Evolutionary conservation across 1,140 invertebrate genomes (phyloP).

Genomic region (Magallana ariakensis): DNA sequence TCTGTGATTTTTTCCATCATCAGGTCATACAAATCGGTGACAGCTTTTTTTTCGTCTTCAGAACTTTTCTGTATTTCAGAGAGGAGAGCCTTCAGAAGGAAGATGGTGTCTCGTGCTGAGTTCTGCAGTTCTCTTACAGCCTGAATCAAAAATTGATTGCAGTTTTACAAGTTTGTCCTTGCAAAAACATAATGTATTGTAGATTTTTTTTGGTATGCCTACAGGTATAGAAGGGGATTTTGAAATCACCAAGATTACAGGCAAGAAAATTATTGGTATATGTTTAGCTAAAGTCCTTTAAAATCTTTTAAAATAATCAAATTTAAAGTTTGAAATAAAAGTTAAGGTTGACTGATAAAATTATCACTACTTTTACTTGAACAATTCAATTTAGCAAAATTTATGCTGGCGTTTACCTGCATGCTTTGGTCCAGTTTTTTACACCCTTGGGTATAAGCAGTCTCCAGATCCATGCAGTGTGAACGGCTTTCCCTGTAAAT

Average conservation of each 20-base stretch:
- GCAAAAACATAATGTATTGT: no score
- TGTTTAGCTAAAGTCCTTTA: background rate
- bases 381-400: no score
- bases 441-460: slow-evolving; percentile 75
- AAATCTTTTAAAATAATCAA: background rate
- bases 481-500: slow-evolving; percentile 73
- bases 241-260: background rate
- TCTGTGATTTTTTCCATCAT: slow-evolving; percentile 67
- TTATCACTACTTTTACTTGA: no score
- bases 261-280: background rate
- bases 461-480: slow-evolving; percentile 76
- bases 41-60: slow-evolving; percentile 64
- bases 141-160: slow-evolving; percentile 47
- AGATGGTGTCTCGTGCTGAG: slow-evolving; percentile 69
- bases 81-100: slow-evolving; percentile 65
- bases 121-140: slow-evolving; percentile 71
- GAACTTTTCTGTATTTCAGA: slow-evolving; percentile 70
- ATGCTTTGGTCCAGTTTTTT: slow-evolving; percentile 76
- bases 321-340: no score
- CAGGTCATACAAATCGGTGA: slow-evolving; percentile 61
- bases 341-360: no score
- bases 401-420: slow-evolving; percentile 62
- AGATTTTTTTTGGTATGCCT: no score
- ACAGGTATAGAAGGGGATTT: no score
- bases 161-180: no score